Conservation (phyloP, 2,797 vertebrate genomes). For the Eupleurogrammus muticus region DNA sequence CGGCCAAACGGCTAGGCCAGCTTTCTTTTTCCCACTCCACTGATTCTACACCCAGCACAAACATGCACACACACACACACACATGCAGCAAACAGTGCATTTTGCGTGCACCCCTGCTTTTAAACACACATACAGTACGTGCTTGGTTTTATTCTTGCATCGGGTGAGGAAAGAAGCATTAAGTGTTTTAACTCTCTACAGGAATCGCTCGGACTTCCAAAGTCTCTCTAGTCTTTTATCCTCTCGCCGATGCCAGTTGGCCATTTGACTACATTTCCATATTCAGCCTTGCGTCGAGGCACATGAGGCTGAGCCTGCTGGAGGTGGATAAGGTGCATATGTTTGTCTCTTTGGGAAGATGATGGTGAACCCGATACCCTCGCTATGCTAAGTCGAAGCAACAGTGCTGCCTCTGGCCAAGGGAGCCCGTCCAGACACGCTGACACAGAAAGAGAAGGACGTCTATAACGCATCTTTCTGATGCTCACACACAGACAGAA, state of each 20-base stretch:
- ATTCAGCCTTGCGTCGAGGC: slow-evolving; percentile 44
- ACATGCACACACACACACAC: slow-evolving; percentile 24
- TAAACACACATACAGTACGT: slow-evolving; percentile 1
- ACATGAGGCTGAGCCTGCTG: slow-evolving; percentile 37
- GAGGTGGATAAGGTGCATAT: slow-evolving; percentile 50
- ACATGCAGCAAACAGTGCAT: slow-evolving; percentile 20
- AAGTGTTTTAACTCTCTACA: no score
- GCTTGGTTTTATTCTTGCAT: not conserved
- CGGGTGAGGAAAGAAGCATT: not conserved
- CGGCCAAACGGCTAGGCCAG: slow-evolving; percentile 70
- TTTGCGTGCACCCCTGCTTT: no score
- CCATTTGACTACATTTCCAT: slow-evolving; percentile 82
- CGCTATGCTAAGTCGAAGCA: slow-evolving; percentile 40
- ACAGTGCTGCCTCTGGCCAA: slow-evolving; percentile 22
- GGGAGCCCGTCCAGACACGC: slow-evolving; percentile 21
- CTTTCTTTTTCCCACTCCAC: slow-evolving; percentile 65
- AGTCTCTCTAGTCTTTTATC: slow-evolving; percentile 41
- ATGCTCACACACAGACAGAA: slow-evolving; percentile 10
- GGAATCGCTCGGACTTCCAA: slow-evolving; percentile 11
- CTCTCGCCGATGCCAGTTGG: slow-evolving; percentile 62
- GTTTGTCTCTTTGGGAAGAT: slow-evolving; percentile 38
- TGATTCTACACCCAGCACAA: slow-evolving; percentile 48
- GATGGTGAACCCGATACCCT: slow-evolving; percentile 36
- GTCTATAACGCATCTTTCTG: slow-evolving; percentile 7
- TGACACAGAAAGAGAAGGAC: slow-evolving; percentile 29